Base-by-base conservation (phyloP, 2,888 invertebrate genomes). In the Drosophila engyochracea region DNA sequence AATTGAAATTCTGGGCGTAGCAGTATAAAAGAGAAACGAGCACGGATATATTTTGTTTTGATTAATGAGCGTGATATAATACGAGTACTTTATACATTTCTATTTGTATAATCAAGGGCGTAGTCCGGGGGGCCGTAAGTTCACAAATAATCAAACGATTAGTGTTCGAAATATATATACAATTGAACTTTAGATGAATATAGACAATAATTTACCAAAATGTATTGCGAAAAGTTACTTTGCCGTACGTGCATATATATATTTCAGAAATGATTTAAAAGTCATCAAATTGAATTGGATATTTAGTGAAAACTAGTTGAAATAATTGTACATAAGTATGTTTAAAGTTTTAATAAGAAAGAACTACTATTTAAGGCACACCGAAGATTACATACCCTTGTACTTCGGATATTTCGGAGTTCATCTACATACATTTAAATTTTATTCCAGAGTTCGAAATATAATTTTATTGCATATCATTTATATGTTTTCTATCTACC, bases 1-100 rank as follows among this genome's bases (percentile, higher is more conserved):
- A 76, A 69, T 64, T 59, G 39, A 71, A 64, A 67, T 76, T 76
- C 68, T 54, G 72, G 74, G 59, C 55, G 47, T 19, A 37, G 31
- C 52, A 31, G 30, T 3, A 57, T 14, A 47, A 28, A 25, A 61
- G 33, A 33, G 55, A 64, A 63, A n/a, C 25, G n/a, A 41, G 39
- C 51, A 41, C 69, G 41, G 30, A 70, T 52, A 58, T 58, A 58
- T 44, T 52, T 70, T 25, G 12, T 35, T 53, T 69, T 77, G 63
- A 79, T 79, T 70, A 65, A 63, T 70, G 49, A 59, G 41, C 41
- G 28, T 57, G 49, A 44, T 52, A 69, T 58, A 59, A 65, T 63
- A 14, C 28, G 37, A 57, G n/a, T 35, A 52, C 37, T 33, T 44
- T 25, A 25, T 39, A 55, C 28, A 33, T 59, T 31, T 25, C 6